Evolutionary conservation across 2,888 invertebrate species (phyloP).

Genomic region (Drosophila borborema): DNA sequence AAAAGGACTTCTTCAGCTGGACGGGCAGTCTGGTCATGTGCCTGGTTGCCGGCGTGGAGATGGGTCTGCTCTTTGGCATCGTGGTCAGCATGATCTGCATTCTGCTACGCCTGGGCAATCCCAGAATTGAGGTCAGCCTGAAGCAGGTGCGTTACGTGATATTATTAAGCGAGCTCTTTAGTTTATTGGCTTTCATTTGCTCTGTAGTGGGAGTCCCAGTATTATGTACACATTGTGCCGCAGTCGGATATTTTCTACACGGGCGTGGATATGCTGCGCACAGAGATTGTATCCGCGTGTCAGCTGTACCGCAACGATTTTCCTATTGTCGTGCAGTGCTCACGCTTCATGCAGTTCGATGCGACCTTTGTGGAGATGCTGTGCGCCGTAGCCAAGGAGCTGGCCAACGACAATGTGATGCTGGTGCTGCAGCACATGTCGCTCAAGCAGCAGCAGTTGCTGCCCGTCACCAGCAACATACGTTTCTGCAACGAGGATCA

Average conservation of each 20-base stretch:
- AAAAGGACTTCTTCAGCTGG: conserved; percentile 89
- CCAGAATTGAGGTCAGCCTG: conserved; percentile 83
- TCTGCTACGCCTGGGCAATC: conserved; percentile 89
- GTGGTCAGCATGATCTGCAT: conserved; percentile 88
- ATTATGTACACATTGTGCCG: conserved; percentile 88
- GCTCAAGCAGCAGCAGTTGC: conserved; percentile 60
- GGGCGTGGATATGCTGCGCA: conserved; percentile 88
- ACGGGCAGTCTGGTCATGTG: conserved; percentile 89
- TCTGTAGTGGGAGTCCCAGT: conserved; percentile 85
- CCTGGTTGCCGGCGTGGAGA: conserved; percentile 90
- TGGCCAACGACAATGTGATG: conserved; percentile 86
- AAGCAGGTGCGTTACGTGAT: conserved; percentile 65
- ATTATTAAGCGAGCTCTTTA: background rate
- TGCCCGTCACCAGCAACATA: conserved; percentile 69
- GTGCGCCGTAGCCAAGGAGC: conserved; percentile 86
- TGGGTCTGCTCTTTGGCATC: conserved; percentile 91
- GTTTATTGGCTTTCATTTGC: background rate
- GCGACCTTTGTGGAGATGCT: conserved; percentile 89
- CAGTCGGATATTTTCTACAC: conserved; percentile 90
- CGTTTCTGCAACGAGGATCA: conserved; percentile 67
- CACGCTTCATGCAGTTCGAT: conserved; percentile 88
- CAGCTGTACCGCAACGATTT: conserved; percentile 84
- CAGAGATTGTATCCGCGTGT: conserved; percentile 86
- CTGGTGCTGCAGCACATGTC: conserved; percentile 83
- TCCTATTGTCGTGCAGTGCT: conserved; percentile 89